Base-by-base conservation (phyloP, 2,888 invertebrate species). In the Oxytorus armatus region DNA sequence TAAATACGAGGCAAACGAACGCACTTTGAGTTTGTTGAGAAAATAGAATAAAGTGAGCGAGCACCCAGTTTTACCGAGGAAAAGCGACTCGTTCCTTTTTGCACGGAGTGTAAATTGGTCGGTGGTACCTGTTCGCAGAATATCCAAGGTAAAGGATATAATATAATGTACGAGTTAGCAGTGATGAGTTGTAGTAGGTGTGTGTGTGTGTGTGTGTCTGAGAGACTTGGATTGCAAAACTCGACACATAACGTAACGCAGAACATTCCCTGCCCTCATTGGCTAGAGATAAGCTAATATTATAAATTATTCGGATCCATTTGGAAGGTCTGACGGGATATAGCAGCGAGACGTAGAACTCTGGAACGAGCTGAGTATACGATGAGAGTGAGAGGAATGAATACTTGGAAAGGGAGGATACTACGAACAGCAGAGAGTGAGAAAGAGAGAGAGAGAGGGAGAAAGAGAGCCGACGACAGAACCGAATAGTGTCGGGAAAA, bases 221-320 rank as follows among this genome's bases (percentile, higher is more conserved):
- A 66, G 61, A 21, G 47, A 11, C 36, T 47, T 39, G 39, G 33
- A 55, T 65, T 65, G 47, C 21, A 72, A 44, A 66, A 59, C 59
- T 66, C 70, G 63, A 70, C 42, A 47, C 33, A 66, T 21, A 49
- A 39, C 49, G 51, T 83, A 77, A 68, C 53, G 55, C 59, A 44
- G 77, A 77, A 72, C 72, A 69, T 65, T 53, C 65, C 61, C 16
- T 29, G 18, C 51, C 23, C 42, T 57, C 72, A 33, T 66, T 72
- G 29, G 51, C 66, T 59, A 55, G 77, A 76, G 81, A 84, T 84
- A 83, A 81, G 81, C 82, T 77, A 82, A 83, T 84, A 84, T 83
- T 83, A 84, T 83, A 79, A 84, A 81, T 84, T 82, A 83, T 83
- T 84, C 83, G 75, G 75, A 80, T 80, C 61, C 79, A 83, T 79